Evolutionary conservation across 2,797 vertebrate genomes (phyloP).

Genomic region (Tokudaia tokunoshimensis): DNA sequence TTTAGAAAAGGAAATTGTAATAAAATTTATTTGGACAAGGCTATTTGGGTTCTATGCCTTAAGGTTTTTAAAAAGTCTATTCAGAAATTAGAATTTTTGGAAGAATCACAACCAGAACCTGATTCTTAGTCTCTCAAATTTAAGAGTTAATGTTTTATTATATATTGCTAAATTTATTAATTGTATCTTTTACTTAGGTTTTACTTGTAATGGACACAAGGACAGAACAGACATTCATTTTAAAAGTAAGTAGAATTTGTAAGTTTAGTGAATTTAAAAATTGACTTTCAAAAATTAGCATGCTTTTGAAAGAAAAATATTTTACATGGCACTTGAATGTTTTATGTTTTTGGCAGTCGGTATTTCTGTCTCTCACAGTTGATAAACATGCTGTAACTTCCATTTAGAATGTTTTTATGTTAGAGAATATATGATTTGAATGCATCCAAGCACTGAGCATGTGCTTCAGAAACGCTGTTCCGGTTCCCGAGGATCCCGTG

Average conservation of each 20-base stretch:
- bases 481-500: conserved; percentile 57
- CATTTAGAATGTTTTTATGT: not conserved
- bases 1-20: conserved; percentile 62
- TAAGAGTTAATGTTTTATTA: conserved; percentile 20
- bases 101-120: not conserved
- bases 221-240: conserved; percentile 96
- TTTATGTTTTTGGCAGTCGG: not conserved
- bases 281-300: conserved; percentile 53
- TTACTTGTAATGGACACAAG: conserved; percentile 98
- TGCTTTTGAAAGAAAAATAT: conserved; percentile 37
- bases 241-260: conserved; percentile 94
- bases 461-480: not conserved
- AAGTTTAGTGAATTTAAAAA: conserved; percentile 59
- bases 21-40: not conserved
- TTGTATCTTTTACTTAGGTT: conserved; percentile 91
- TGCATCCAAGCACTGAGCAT: not conserved
- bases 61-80: conserved; percentile 5
- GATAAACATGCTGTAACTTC: not conserved
- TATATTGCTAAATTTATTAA: conserved; percentile 53
- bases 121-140: conserved; percentile 31
- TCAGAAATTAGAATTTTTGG: conserved; percentile 50
- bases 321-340: not conserved
- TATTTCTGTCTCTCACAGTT: conserved; percentile 23
- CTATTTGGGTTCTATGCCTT: conserved; percentile 46
- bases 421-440: not conserved